phyloP scores from a whole-genome alignment of 2,113 vertebrate genomes.

The Chaenogobius annularis region DNA sequence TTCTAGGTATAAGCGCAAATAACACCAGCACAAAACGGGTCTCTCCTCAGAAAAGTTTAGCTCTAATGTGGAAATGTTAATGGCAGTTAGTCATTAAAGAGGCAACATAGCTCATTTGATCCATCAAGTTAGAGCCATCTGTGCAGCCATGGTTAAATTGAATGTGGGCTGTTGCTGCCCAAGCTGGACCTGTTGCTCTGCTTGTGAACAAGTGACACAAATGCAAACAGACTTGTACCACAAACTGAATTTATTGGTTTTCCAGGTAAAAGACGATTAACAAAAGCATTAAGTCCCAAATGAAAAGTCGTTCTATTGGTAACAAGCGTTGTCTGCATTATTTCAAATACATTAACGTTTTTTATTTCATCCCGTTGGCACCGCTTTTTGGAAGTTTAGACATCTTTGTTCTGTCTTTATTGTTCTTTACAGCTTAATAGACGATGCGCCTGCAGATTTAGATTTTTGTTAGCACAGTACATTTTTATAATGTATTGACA shows the following conservation, averaged over 20 bases:
- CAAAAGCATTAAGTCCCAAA: slow-evolving; percentile 10
- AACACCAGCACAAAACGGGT: slow-evolving; percentile 6
- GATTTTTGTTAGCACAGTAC: not conserved
- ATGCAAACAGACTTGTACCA: slow-evolving; percentile 11
- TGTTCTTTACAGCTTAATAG: not conserved
- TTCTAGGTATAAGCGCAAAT: slow-evolving; percentile 8
- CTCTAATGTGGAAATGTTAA: slow-evolving; percentile 25
- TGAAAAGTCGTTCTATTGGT: not conserved
- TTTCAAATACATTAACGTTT: not conserved
- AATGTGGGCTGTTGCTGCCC: slow-evolving; percentile 1
- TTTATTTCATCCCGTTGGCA: not conserved
- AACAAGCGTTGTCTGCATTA: not conserved
- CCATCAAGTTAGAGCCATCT: slow-evolving; percentile 9
- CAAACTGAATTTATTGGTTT: slow-evolving; percentile 61
- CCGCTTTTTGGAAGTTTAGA: not conserved
- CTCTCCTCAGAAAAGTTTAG: not conserved
- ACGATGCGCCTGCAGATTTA: too few species aligned
- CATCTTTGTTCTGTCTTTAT: not conserved
- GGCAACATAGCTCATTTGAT: slow-evolving; percentile 18
- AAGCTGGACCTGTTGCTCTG: slow-evolving; percentile 6
- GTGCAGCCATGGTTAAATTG: slow-evolving; percentile 18
- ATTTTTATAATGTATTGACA: not conserved
- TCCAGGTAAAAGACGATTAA: slow-evolving; percentile 41
- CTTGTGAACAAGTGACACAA: slow-evolving; percentile 24
- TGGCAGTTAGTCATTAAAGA: slow-evolving; percentile 28